Evolutionary conservation across 2,888 invertebrate genomes (phyloP).

Genomic region (Hetaerina titia): DNA sequence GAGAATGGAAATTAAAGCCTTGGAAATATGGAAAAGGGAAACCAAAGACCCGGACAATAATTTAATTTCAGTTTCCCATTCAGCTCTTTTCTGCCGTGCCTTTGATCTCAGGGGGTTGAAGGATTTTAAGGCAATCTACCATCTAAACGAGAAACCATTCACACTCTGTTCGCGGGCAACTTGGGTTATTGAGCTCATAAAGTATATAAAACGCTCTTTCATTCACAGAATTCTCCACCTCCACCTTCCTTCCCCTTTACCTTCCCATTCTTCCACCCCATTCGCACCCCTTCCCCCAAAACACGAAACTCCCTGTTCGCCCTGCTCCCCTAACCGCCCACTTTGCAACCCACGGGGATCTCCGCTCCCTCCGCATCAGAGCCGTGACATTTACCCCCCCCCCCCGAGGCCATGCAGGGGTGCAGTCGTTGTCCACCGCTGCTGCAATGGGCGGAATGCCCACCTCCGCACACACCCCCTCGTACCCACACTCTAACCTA

Average conservation of each 20-base stretch:
- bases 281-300: neutral
- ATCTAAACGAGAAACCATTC: neutral
- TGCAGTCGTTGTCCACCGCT: neutral
- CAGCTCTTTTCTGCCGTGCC: neutral
- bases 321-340: neutral
- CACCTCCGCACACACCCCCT: neutral
- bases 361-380: neutral
- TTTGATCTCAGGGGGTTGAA: neutral
- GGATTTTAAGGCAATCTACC: neutral
- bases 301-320: neutral
- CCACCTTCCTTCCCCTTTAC: neutral
- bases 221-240: neutral
- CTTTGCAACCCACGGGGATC: neutral
- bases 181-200: neutral
- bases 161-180: neutral
- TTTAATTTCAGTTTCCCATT: neutral
- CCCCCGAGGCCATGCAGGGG: neutral
- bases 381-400: conserved; percentile 9
- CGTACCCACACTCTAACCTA: too few species aligned
- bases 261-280: neutral
- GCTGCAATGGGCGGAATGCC: neutral
- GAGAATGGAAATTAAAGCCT: neutral
- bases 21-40: neutral
- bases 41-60: neutral
- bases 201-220: neutral